Base-by-base conservation (phyloP, 2,797 vertebrate genomes). In the Dipus sagitta region DNA sequence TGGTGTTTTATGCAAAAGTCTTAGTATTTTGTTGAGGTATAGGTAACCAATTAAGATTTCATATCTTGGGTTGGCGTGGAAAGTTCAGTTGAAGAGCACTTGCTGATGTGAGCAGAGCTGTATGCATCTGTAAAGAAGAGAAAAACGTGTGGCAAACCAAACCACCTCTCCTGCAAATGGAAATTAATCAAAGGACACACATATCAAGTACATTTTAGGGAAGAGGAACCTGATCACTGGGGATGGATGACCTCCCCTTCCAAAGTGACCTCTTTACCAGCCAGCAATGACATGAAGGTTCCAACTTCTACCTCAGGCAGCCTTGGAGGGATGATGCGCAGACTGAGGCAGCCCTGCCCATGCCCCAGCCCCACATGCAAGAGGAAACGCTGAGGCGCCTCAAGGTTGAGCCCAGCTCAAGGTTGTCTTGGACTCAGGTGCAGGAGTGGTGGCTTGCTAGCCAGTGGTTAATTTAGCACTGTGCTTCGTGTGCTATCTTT, bases 321-420 rank as follows among this genome's bases (percentile, higher is more conserved):
- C 58, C 34, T 34, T 64, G 10, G 1, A 42, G 20, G 52, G 1
- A 15, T 52, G 21, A 17, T 2, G 12, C 32, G 47, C 26, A 13
- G 77, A n/a, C 78, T 78, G 1, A 9, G 65, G 26, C 38, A 38
- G 3, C 67, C 12, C 20, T 20, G 12, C 15, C 20, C 9, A 6
- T 7, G 32, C 58, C 18, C 9, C 0, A 0, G 21, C 15, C 24
- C 15, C 32, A 3, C 30, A 28, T 30, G 34, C 28, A 13, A 58
- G 24, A n/a, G 67, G 34, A 23, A 71, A 34, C 42, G 2, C 4
- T 4, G 78, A 13, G 13, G 20, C 1, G 38, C 32, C 3, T n/a
- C 26, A 23, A 5, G 4, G 30, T n/a, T 12, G 28, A 7, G 64
- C 24, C 30, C 26, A 62, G 34, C 34, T 86, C 23, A 47, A 7